A percentile compares a stretch with the other conserved stretches of the same genome.
Evolutionary conservation across 2,113 vertebrate genomes (phyloP).

Genomic region (Suncus etruscus): DNA sequence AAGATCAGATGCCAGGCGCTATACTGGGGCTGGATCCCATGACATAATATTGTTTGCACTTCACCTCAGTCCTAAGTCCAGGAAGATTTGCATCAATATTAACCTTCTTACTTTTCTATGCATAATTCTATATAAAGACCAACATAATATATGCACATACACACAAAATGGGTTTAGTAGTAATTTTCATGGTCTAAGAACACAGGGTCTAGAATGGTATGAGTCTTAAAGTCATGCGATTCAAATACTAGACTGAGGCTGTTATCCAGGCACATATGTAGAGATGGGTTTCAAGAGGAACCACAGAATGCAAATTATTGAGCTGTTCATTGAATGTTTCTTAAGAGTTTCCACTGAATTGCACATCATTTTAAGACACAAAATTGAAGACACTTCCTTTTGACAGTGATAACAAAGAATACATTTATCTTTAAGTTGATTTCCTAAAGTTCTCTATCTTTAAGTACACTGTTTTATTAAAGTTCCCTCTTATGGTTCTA

Average conservation of each 20-base stretch:
- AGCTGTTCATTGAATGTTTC: background rate
- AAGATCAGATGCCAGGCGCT: background rate
- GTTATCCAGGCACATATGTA: background rate
- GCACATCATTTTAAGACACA: background rate
- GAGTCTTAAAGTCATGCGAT: background rate
- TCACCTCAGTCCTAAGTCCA: background rate
- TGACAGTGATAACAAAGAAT: background rate
- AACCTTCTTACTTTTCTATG: background rate
- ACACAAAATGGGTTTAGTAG: background rate
- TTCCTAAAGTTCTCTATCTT: background rate
- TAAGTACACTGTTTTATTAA: background rate
- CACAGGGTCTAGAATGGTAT: background rate
- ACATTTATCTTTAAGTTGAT: background rate
- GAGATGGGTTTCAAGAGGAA: background rate
- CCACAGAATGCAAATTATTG: background rate
- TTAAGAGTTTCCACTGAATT: background rate
- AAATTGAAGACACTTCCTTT: background rate
- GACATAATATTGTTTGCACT: background rate
- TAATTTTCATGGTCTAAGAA: background rate
- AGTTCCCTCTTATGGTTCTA: accelerated
- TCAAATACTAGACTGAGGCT: background rate
- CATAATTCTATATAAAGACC: no score
- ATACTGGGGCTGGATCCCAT: background rate
- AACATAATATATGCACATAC: no score
- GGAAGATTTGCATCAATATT: background rate